Evolutionary conservation across 1,140 invertebrate genomes (phyloP).

Genomic region (Battus philenor): DNA sequence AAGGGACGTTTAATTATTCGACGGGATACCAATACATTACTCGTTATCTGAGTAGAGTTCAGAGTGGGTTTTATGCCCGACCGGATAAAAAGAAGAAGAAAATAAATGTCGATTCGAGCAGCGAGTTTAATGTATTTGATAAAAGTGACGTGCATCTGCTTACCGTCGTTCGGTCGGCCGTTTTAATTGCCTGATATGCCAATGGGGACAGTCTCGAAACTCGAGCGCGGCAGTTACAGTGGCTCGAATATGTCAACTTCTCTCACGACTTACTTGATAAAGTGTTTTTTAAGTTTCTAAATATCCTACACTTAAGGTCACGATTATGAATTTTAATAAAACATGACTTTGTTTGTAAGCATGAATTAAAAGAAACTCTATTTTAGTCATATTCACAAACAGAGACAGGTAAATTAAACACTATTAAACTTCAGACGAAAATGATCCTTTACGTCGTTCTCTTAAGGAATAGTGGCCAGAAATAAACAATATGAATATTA

Average conservation of each 20-base stretch:
- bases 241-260: constrained; percentile 47
- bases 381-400: too few species aligned
- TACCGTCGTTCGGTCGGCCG: constrained; percentile 39
- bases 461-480: too few species aligned
- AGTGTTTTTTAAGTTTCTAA: constrained; percentile 24
- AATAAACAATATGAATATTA: too few species aligned
- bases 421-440: too few species aligned
- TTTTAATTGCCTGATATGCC: constrained; percentile 65
- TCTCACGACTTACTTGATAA: constrained; percentile 36
- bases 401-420: too few species aligned
- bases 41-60: constrained; percentile 50
- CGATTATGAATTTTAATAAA: constrained; percentile 18
- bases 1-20: constrained; percentile 63
- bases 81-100: constrained; percentile 43
- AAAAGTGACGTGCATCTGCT: constrained; percentile 66
- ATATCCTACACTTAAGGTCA: constrained; percentile 19
- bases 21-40: constrained; percentile 56
- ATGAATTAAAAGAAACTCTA: too few species aligned
- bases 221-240: constrained; percentile 28
- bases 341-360: constrained; percentile 5
- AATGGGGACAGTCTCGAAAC: constrained; percentile 28
- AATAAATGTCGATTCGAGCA: constrained; percentile 51
- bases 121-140: constrained; percentile 72
- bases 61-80: constrained; percentile 44
- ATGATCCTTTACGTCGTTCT: too few species aligned